phyloP scores from a whole-genome alignment of 2,888 invertebrate species.

The Orthosia gracilis region DNA sequence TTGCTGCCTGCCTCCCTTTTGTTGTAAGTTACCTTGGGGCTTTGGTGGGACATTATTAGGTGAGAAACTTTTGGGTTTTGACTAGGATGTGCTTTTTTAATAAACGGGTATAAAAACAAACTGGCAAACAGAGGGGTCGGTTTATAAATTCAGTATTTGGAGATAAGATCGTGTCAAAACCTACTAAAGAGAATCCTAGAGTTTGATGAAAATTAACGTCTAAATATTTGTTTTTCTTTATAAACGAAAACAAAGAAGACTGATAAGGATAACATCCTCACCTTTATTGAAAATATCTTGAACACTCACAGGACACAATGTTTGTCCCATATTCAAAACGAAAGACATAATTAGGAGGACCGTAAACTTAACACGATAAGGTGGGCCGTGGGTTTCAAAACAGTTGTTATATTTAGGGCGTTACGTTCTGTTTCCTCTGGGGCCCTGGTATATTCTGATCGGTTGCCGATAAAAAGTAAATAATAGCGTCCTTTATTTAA shows the following conservation, averaged over 20 bases:
- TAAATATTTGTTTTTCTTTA: background rate
- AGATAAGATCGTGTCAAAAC: too few species aligned
- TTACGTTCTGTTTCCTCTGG: constrained; percentile 80
- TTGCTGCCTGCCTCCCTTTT: constrained; percentile 56
- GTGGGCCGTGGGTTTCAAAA: constrained; percentile 75
- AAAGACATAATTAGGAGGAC: constrained; percentile 53
- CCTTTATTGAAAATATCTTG: constrained; percentile 10
- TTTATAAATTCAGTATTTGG: too few species aligned
- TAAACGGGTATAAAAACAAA: background rate
- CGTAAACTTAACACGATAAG: constrained; percentile 75
- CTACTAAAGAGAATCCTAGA: too few species aligned
- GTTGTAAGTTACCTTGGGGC: constrained; percentile 36
- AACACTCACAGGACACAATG: constrained; percentile 23
- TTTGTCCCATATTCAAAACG: constrained; percentile 38
- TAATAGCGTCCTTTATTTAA: constrained; percentile 44
- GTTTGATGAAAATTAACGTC: too few species aligned
- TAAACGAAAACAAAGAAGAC: background rate
- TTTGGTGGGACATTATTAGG: background rate
- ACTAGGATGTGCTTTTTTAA: background rate
- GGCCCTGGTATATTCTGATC: constrained; percentile 77
- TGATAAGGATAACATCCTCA: background rate
- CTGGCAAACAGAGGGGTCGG: too few species aligned
- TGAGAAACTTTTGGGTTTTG: background rate
- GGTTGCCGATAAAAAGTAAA: constrained; percentile 71
- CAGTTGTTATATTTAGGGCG: constrained; percentile 86